phyloP scores from a whole-genome alignment of 2,113 vertebrate species.

The Cricetomys ansorgei region DNA sequence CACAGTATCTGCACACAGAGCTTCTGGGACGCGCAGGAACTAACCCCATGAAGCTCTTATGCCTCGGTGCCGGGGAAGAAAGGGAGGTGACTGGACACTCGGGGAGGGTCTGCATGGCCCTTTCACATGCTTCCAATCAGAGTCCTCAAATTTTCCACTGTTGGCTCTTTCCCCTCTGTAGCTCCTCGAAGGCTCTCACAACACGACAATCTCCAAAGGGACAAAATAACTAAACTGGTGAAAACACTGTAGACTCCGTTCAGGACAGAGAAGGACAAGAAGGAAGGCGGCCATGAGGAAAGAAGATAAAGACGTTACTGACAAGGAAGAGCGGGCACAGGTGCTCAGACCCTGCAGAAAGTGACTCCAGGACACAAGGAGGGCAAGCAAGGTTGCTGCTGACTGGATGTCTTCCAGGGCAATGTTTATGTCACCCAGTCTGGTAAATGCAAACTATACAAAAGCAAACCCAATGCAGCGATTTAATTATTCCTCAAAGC shows the following conservation, averaged over 20 bases:
- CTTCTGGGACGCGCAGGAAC: background rate
- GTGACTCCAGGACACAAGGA: background rate
- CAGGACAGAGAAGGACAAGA: background rate
- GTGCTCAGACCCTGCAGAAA: background rate
- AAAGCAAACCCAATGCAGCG: slow-evolving; percentile 10
- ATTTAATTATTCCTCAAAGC: background rate
- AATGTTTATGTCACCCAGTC: slow-evolving; percentile 14
- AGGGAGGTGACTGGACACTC: background rate
- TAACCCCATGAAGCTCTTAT: background rate
- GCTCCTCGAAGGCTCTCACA: background rate
- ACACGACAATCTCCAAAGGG: background rate
- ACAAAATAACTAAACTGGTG: background rate
- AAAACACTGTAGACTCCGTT: background rate
- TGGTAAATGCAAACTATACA: background rate
- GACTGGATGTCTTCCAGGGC: background rate
- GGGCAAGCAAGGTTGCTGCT: background rate
- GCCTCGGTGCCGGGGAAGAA: background rate
- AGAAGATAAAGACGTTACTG: background rate
- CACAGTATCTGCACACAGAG: background rate
- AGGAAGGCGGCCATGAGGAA: background rate
- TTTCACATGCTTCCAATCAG: background rate
- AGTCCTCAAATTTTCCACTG: slow-evolving; percentile 4
- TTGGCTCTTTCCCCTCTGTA: background rate
- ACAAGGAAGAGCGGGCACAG: background rate
- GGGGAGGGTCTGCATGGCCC: background rate